A percentile compares a stretch with the other conserved stretches of the same genome.
Conservation (phyloP, 1,140 invertebrate genomes). For the Saxidomus purpurata region DNA sequence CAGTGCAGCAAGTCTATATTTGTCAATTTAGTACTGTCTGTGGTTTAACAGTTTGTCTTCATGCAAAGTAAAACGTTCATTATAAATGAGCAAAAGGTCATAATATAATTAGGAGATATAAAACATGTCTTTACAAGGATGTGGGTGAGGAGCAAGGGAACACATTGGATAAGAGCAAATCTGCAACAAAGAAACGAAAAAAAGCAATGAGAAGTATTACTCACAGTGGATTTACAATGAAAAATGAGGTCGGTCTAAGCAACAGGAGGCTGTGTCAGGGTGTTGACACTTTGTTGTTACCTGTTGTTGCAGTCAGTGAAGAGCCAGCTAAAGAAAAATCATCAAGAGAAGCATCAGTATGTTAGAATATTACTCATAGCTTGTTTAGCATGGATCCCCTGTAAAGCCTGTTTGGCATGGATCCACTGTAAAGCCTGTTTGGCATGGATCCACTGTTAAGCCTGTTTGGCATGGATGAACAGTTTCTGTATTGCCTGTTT, state of each 20-base stretch:
- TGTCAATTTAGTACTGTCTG: no score
- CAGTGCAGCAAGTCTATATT: no score
- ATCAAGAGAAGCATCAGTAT: not conserved
- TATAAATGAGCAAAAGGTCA: no score
- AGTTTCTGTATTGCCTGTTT: not conserved
- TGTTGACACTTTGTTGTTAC: not conserved
- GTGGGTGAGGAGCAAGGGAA: not conserved
- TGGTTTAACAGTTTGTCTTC: no score
- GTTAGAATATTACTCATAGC: not conserved
- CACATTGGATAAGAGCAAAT: not conserved
- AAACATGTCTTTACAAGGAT: conserved; percentile 12
- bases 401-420: not conserved
- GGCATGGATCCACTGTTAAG: not conserved
- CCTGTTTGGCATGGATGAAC: conserved; percentile 8
- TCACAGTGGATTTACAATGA: conserved; percentile 38
- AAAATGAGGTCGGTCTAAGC: conserved; percentile 1
- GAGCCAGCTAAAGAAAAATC: not conserved
- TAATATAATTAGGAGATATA: no score
- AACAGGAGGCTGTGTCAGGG: not conserved
- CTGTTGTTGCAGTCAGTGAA: not conserved
- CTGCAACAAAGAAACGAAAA: not conserved
- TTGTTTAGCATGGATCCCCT: not conserved
- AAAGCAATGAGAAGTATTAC: not conserved
- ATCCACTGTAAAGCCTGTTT: not conserved
- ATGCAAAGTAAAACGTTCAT: no score